Evolutionary conservation across 2,888 invertebrate genomes (phyloP).

Genomic region (Drosophila setosimentum): DNA sequence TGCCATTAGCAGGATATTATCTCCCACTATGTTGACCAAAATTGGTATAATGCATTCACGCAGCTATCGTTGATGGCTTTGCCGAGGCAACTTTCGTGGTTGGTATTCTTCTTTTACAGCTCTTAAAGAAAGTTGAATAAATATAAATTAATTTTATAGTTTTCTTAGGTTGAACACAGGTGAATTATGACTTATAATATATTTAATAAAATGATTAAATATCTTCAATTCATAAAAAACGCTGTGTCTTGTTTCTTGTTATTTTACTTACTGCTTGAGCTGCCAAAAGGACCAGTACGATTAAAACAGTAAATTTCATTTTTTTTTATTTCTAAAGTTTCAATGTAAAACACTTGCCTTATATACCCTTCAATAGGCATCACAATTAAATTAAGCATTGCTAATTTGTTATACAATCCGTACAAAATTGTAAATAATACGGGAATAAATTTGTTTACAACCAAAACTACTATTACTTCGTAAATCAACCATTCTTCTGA

Average conservation of each 20-base stretch:
- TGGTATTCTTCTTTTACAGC: too few species aligned
- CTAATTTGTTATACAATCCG: background rate
- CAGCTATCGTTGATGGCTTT: too few species aligned
- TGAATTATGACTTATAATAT: too few species aligned
- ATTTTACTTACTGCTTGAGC: background rate
- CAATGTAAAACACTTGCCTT: background rate
- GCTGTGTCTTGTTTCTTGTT: background rate
- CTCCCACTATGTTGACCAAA: too few species aligned
- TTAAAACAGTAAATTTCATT: background rate
- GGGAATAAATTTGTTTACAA: background rate
- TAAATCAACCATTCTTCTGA: too few species aligned
- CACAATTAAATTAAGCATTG: background rate
- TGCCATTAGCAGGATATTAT: too few species aligned
- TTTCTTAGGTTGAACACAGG: too few species aligned
- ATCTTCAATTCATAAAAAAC: background rate
- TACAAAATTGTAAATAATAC: background rate
- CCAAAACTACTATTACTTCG: too few species aligned
- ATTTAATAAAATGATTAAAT: too few species aligned
- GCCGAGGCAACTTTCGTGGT: fast-evolving
- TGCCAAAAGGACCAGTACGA: background rate
- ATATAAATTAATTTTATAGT: too few species aligned
- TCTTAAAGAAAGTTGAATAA: too few species aligned
- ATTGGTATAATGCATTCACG: too few species aligned
- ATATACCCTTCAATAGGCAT: background rate
- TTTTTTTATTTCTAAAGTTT: background rate